A percentile compares a stretch with the other conserved stretches of the same genome.
phyloP scores from a whole-genome alignment of 30 jellyfish, hydroid and myxozoan genomes.

The Sanderia malayensis region DNA sequence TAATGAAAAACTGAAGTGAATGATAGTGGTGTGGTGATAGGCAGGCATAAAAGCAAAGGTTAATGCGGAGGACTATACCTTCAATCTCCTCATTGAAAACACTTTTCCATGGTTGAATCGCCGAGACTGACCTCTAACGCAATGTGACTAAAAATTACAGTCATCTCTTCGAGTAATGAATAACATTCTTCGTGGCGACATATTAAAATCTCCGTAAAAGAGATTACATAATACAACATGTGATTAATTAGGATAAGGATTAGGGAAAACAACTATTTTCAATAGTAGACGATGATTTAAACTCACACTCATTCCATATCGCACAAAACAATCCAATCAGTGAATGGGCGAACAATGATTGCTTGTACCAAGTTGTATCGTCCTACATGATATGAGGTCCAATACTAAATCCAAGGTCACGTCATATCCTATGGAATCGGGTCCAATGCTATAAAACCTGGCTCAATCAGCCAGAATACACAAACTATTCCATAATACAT shows the following conservation, averaged over 20 bases:
- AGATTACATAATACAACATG: constrained; percentile 21
- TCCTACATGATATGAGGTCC: too few relatives aligned
- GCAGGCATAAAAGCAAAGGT: not conserved
- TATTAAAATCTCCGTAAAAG: not conserved
- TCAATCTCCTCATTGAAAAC: not conserved
- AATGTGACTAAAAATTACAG: constrained; percentile 15
- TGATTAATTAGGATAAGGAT: constrained; percentile 35
- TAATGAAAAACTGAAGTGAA: not conserved
- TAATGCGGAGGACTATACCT: not conserved
- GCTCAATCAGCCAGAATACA: too few relatives aligned
- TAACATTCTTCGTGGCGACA: constrained; percentile 20
- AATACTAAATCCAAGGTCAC: too few relatives aligned
- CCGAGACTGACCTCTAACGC: not conserved
- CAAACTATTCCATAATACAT: too few relatives aligned
- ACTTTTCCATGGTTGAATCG: not conserved
- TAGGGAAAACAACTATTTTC: constrained; percentile 20
- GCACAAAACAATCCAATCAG: not conserved
- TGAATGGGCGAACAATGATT: not conserved
- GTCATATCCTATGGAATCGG: too few relatives aligned
- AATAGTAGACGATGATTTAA: not conserved
- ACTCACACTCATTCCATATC: not conserved
- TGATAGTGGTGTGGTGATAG: too few relatives aligned
- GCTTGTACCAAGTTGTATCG: too few relatives aligned
- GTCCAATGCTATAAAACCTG: too few relatives aligned
- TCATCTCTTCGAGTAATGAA: not conserved